Base-by-base conservation (phyloP, 2,888 invertebrate species). In the Sarcophaga caerulescens region DNA sequence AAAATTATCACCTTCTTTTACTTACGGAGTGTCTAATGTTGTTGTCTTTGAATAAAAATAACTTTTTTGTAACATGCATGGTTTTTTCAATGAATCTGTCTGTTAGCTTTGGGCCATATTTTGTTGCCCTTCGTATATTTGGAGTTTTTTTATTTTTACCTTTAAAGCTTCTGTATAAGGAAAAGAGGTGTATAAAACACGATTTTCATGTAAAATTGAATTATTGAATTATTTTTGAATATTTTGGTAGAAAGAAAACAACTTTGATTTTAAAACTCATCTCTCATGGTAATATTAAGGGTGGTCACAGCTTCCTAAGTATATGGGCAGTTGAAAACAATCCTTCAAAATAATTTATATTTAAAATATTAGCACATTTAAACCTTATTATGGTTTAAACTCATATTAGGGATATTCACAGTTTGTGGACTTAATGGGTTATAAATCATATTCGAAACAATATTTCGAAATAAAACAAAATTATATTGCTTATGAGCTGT, bases 41-140 rank as follows among this genome's bases (percentile, higher is more conserved):
- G 52, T 45, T 57, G 74, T 62, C 35, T 35, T 35, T 35, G 1
- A 74, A 79, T 74, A 74, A 63, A 82, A 85, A 76, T 76, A 70
- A 70, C 23, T 83, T 85, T 83, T 35, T 35, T 35, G 35, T 35
- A 82, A 80, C 76, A 83, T 79, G 85, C 85, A 63, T 83, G 79
- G 23, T 79, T 70, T 75, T 70, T 70, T 81, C 63, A 69, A 75
- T 74, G 66, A 76, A 79, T 77, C 66, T 82, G 65, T 75, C 10
- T 45, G 11, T n/a, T 2, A 19, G 19, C 73, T 65, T 59, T 71
- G 52, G 52, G 69, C 62, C 68, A 57, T 71, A 14, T 52, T 52
- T 14, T 14, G 14, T 52, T 52, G 12, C 17, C 68, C 59, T 78
- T 62, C 60, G 52, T 73, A 65, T 71, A 14, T 69, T 44, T 44